Evolutionary conservation across 1,140 invertebrate genomes (phyloP).

Genomic region (Helicoverpa zea): DNA sequence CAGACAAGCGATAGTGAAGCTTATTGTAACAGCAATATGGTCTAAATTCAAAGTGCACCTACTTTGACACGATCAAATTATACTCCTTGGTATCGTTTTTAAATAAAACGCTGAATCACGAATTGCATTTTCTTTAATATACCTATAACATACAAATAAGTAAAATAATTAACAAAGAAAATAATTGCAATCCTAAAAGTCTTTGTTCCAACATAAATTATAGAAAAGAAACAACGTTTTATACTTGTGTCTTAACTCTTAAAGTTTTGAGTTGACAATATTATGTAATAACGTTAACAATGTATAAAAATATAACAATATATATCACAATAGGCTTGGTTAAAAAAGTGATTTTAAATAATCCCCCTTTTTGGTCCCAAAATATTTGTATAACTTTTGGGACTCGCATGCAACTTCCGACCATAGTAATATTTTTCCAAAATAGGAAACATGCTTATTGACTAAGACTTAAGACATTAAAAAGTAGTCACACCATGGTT

Average conservation of each 20-base stretch:
- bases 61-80: slow-evolving; percentile 31
- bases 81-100: not conserved
- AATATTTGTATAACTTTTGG: too few relatives aligned
- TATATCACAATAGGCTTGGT: slow-evolving; percentile 41
- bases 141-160: not conserved
- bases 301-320: slow-evolving; percentile 42
- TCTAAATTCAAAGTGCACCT: slow-evolving; percentile 49
- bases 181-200: too few relatives aligned
- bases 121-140: not conserved
- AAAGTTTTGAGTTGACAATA: too few relatives aligned
- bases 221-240: not conserved
- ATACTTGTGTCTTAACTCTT: too few relatives aligned
- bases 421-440: too few relatives aligned
- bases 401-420: too few relatives aligned
- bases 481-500: too few relatives aligned
- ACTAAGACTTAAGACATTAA: too few relatives aligned
- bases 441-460: too few relatives aligned
- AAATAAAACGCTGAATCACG: not conserved
- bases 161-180: slow-evolving; percentile 8
- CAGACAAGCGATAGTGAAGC: slow-evolving; percentile 16
- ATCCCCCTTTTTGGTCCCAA: too few relatives aligned
- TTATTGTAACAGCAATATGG: slow-evolving; percentile 10
- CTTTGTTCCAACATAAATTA: not conserved
- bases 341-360: too few relatives aligned
- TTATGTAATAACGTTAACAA: slow-evolving; percentile 2